Conservation (phyloP, 64 coral and sea anemone genomes). For the Montipora foliosa region DNA sequence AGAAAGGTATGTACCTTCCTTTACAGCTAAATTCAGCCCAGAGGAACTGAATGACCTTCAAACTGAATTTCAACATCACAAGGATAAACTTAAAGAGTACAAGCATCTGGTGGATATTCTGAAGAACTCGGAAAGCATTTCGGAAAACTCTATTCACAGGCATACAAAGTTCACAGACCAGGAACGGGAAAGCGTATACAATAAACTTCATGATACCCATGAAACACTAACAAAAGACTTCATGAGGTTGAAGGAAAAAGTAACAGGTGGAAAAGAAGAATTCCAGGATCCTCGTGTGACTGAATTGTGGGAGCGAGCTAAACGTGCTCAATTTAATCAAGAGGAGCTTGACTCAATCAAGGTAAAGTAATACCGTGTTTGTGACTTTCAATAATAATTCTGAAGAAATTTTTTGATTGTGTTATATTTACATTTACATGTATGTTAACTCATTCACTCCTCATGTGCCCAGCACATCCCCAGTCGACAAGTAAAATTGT, state of each 20-base stretch:
- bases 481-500: no score
- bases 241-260: constrained; percentile 66
- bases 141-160: constrained; percentile 81
- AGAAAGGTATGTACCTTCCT: background rate
- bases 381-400: background rate
- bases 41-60: constrained; percentile 78
- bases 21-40: constrained; percentile 66
- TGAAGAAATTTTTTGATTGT: background rate
- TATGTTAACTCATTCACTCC: no score
- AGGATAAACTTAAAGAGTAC: constrained; percentile 77
- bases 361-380: constrained; percentile 8
- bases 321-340: constrained; percentile 47
- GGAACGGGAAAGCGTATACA: constrained; percentile 54
- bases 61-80: constrained; percentile 89
- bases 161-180: constrained; percentile 43
- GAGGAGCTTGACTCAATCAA: constrained; percentile 84
- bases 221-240: constrained; percentile 54
- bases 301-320: constrained; percentile 80
- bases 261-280: constrained; percentile 14
- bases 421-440: no score
- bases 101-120: constrained; percentile 42
- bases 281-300: constrained; percentile 76
- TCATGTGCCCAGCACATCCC: no score
- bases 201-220: constrained; percentile 62
- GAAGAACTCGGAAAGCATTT: constrained; percentile 73